phyloP scores from a whole-genome alignment of 64 coral and sea anemone genomes.

The Astreopora myriophthalma region DNA sequence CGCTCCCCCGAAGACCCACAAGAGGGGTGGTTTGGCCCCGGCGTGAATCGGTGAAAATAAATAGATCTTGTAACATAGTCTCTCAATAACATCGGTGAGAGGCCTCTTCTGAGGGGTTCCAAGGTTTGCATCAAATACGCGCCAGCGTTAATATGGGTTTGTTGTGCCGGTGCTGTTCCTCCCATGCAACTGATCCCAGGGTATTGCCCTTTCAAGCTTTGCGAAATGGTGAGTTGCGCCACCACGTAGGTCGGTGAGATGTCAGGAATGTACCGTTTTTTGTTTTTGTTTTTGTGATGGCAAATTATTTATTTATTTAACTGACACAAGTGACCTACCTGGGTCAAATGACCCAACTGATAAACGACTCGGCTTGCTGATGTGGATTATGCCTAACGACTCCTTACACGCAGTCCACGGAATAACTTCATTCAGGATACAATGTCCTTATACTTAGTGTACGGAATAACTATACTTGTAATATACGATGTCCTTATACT shows the following conservation, averaged over 20 bases:
- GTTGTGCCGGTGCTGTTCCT: background rate
- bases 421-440: background rate
- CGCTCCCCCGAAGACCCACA: background rate
- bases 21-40: background rate
- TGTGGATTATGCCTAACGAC: no score
- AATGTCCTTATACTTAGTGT: background rate
- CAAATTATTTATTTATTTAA: no score
- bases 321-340: no score
- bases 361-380: no score
- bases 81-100: background rate
- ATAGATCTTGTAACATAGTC: background rate
- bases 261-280: background rate
- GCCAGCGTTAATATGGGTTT: background rate
- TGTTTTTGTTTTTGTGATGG: no score
- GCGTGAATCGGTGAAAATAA: background rate
- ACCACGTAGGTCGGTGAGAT: background rate
- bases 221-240: background rate
- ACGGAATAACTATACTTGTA: no score
- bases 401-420: background rate
- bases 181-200: background rate
- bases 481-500: no score
- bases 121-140: background rate
- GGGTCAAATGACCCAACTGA: no score
- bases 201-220: background rate
- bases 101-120: background rate